These are phyloP conservation scores for Coboldia fuscipes DNA, from an alignment of 1,140 invertebrate genomes.

Conservation along the genomic window DNA sequence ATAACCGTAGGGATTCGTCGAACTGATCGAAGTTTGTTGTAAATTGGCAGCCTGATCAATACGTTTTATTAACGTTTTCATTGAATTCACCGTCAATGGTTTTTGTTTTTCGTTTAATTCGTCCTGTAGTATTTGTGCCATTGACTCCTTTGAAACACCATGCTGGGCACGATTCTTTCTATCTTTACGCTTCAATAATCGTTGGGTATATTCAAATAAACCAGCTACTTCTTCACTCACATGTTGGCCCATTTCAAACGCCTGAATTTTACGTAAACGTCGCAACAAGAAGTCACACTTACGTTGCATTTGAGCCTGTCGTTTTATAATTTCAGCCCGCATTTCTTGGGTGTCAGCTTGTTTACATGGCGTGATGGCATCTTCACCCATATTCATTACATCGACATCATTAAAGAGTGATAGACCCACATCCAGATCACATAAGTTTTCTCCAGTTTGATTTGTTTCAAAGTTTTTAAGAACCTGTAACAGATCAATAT, in stretches of 20 bases:
- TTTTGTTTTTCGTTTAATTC: constrained; percentile 10
- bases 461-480: constrained; percentile 14
- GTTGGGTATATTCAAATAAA: constrained; percentile 45
- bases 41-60: constrained; percentile 11
- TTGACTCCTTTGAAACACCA: constrained; percentile 9
- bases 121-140: background rate
- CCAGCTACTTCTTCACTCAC: constrained; percentile 48
- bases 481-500: constrained; percentile 14
- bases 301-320: constrained; percentile 40
- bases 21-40: constrained; percentile 17
- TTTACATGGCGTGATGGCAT: constrained; percentile 7
- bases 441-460: constrained; percentile 9
- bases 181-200: constrained; percentile 16
- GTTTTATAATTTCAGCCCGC: constrained; percentile 11
- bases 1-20: constrained; percentile 33
- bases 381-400: constrained; percentile 4
- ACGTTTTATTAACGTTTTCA: constrained; percentile 13
- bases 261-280: constrained; percentile 51
- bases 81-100: constrained; percentile 11
- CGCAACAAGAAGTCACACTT: constrained; percentile 45
- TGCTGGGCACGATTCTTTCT: constrained; percentile 14
- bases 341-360: constrained; percentile 8
- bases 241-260: constrained; percentile 45
- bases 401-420: constrained; percentile 12
- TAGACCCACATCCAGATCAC: constrained; percentile 11